Conservation (phyloP, 2,113 vertebrate species). For the Nothoprocta pentlandii region DNA sequence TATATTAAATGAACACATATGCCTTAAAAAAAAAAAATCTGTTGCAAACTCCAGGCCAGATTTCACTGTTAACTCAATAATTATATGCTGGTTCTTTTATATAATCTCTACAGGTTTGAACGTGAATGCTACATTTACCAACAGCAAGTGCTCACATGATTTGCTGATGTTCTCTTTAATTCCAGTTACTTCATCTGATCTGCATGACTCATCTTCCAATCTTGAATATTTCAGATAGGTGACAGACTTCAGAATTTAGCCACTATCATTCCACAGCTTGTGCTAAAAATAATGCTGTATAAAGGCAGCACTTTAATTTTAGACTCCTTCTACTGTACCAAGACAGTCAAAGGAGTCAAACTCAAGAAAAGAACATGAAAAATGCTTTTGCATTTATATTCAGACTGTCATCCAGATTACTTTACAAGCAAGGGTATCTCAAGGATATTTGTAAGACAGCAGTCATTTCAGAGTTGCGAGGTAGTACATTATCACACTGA, state of each 20-base stretch:
- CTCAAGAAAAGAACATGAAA: not conserved
- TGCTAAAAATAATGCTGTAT: slow-evolving; percentile 5
- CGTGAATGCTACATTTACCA: not conserved
- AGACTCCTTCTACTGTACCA: not conserved
- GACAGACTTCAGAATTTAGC: slow-evolving; percentile 5
- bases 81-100: not conserved
- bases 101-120: slow-evolving; percentile 25
- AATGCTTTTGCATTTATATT: not conserved
- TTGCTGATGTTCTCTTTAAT: slow-evolving; percentile 8
- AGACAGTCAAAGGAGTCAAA: not conserved
- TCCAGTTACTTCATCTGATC: slow-evolving; percentile 10
- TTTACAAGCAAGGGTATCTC: not conserved
- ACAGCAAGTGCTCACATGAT: not conserved
- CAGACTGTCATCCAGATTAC: not conserved
- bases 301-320: slow-evolving; percentile 5
- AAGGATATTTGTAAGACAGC: slow-evolving; percentile 13
- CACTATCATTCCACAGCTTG: not conserved
- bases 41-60: not conserved
- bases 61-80: slow-evolving; percentile 16
- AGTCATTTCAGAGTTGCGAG: not conserved
- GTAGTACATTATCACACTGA: not conserved
- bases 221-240: not conserved
- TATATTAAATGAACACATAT: not conserved
- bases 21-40: not conserved
- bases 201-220: not conserved